Evolutionary conservation across 2,113 vertebrate species (phyloP).

Genomic region (Aphelocoma coerulescens): DNA sequence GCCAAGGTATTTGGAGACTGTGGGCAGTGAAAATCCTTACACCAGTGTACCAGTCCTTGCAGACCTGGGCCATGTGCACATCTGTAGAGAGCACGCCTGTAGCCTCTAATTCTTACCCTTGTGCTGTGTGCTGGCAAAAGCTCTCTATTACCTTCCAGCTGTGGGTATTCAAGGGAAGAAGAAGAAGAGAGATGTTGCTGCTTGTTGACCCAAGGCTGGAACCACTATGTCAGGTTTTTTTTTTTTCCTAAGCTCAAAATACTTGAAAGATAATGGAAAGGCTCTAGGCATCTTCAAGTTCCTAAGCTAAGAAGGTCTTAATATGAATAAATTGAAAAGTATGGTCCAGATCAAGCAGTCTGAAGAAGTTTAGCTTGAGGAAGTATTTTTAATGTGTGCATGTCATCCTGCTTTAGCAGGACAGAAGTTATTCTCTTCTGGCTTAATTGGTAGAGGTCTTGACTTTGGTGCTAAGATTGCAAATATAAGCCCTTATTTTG

Average conservation of each 20-base stretch:
- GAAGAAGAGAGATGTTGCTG: background rate
- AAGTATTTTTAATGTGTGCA: background rate
- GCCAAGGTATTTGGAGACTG: background rate
- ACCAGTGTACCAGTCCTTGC: background rate
- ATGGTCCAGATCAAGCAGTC: background rate
- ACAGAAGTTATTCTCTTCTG: constrained; percentile 9
- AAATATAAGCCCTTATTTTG: background rate
- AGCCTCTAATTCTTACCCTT: background rate
- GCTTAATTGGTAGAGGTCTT: background rate
- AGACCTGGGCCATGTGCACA: background rate
- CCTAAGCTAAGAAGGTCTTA: background rate
- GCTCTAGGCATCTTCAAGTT: background rate
- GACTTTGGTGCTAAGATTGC: background rate
- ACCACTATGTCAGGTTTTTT: background rate
- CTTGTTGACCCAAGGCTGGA: background rate
- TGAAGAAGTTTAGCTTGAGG: constrained; percentile 1
- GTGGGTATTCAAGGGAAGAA: background rate
- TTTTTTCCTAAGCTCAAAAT: background rate
- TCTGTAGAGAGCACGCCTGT: background rate
- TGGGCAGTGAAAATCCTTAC: background rate
- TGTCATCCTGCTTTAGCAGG: background rate
- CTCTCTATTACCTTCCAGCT: background rate
- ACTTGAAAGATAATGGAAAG: background rate
- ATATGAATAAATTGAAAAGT: constrained; percentile 10
- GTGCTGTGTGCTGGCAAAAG: background rate